A percentile compares a stretch with the other conserved stretches of the same genome.
Evolutionary conservation across 2,113 vertebrate species (phyloP).

Genomic region (Poeciliopsis occidentalis): DNA sequence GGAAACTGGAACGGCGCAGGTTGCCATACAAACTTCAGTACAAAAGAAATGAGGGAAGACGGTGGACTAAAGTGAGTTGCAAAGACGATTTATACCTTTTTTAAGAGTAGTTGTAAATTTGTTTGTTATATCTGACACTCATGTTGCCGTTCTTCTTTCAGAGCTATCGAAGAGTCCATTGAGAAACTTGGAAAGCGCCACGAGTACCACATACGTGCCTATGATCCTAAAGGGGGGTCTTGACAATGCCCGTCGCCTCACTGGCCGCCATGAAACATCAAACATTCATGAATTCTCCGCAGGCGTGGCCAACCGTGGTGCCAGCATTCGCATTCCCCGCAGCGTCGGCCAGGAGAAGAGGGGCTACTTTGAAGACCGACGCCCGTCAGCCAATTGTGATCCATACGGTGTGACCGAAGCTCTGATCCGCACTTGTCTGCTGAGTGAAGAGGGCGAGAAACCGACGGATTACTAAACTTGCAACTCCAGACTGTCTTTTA

Average conservation of each 20-base stretch:
- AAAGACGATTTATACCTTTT: accelerated
- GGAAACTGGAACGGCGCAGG: constrained; percentile 98
- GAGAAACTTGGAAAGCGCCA: constrained; percentile 92
- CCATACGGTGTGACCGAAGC: constrained; percentile 93
- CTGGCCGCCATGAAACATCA: constrained; percentile 92
- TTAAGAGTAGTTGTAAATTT: not conserved
- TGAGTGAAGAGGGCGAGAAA: constrained; percentile 90
- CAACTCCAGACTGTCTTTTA: constrained; percentile 56
- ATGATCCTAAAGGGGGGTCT: constrained; percentile 94
- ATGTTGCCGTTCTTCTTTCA: constrained; percentile 51
- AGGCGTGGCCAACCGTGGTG: constrained; percentile 91
- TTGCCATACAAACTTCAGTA: constrained; percentile 98
- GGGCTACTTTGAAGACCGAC: constrained; percentile 96
- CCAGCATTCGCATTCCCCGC: constrained; percentile 95
- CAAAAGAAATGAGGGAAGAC: constrained; percentile 92
- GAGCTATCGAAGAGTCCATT: constrained; percentile 92
- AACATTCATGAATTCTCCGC: constrained; percentile 97
- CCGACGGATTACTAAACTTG: constrained; percentile 83
- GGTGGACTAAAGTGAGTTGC: constrained; percentile 89
- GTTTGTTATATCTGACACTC: not conserved
- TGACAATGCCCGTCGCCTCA: constrained; percentile 94
- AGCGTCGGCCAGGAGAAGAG: constrained; percentile 91
- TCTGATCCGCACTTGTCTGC: constrained; percentile 92
- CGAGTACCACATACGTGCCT: constrained; percentile 93
- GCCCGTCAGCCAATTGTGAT: constrained; percentile 95